Evolutionary conservation across 2,113 vertebrate species (phyloP), one percentile per base, ranked within the genome.

Genomic region (Hippocampus comes): DNA sequence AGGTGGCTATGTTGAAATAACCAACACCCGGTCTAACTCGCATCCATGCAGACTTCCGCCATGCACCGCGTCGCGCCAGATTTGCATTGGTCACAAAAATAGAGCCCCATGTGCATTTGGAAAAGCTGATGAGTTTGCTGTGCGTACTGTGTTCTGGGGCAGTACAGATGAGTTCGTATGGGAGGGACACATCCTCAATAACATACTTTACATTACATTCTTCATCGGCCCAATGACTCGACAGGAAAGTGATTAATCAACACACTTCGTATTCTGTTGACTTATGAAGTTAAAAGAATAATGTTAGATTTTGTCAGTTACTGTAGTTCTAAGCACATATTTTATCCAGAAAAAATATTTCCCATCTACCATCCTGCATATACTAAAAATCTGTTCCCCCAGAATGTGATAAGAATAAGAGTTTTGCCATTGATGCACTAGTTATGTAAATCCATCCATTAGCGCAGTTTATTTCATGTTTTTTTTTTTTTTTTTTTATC

Each of bases 161-260:
- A 8, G 67, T 74, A 75, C 74, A 72, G 74, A 78, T 66, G 63
- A 75, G 63, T 23, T 7, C 60, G 27, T 67, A 57, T 56, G 66
- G 41, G 18, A 75, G 53, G 73, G 57, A 72, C 63, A 74, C n/a
- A 46, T 72, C 67, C 74, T 82, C 56, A 41, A 43, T 59, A 75
- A 74, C 73, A 66, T 67, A 57, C 60, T 84, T 23, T n/a, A 12
- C 17, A 63, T 9, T 78, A 74, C 77, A 77, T 78, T 64, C 42
- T 43, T 48, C 46, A 12, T 59, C 55, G 23, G 63, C 42, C 21
- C 48, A 2, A 12, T 8, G 53, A 23, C 64, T 76, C 56, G n/a
- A 5, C 57, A 34, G 5, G 9, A 42, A 72, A 34, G 18, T 75
- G 67, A 73, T 64, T 67, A 48, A 75, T 79, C 76, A 79, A 10